Evolutionary conservation across 2,888 invertebrate genomes (phyloP).

Genomic region (Chalcosyrphus nemorum): DNA sequence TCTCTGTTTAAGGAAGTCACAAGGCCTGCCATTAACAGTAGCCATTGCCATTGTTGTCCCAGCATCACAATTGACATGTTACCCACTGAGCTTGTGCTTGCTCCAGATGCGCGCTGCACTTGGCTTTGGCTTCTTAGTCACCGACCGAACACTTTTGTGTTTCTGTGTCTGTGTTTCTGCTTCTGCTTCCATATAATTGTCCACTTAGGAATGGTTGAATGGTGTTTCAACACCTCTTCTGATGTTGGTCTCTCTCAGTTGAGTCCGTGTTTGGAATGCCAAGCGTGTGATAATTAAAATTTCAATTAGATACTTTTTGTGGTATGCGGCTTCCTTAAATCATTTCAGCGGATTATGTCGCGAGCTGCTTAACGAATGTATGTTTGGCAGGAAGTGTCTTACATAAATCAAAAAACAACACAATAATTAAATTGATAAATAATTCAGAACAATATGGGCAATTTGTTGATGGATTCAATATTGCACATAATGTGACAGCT

Average conservation of each 20-base stretch:
- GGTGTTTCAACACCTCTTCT: neutral
- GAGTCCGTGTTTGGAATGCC: conserved; percentile 46
- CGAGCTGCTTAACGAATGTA: neutral
- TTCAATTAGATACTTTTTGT: conserved; percentile 34
- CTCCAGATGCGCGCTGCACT: conserved; percentile 64
- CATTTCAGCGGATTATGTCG: neutral
- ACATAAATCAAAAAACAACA: conserved; percentile 34
- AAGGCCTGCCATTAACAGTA: conserved; percentile 53
- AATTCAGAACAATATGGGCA: conserved; percentile 38
- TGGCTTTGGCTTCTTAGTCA: conserved; percentile 68
- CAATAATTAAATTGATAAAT: conserved; percentile 37
- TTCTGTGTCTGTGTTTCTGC: too few species aligned
- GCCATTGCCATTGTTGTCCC: conserved; percentile 47
- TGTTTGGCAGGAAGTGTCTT: conserved; percentile 48
- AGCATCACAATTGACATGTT: conserved; percentile 47
- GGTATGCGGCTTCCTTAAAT: conserved; percentile 52
- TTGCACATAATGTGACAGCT: conserved; percentile 4
- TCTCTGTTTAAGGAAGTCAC: conserved; percentile 71
- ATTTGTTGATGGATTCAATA: conserved; percentile 37
- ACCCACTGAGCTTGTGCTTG: conserved; percentile 44
- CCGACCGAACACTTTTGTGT: conserved; percentile 11
- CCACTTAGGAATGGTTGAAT: conserved; percentile 29
- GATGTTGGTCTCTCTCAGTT: neutral
- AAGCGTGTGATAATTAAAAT: conserved; percentile 50
- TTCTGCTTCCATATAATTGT: conserved; percentile 44